Evolutionary conservation across 2,797 vertebrate genomes (phyloP).

Genomic region (Atherinosoma microstoma): DNA sequence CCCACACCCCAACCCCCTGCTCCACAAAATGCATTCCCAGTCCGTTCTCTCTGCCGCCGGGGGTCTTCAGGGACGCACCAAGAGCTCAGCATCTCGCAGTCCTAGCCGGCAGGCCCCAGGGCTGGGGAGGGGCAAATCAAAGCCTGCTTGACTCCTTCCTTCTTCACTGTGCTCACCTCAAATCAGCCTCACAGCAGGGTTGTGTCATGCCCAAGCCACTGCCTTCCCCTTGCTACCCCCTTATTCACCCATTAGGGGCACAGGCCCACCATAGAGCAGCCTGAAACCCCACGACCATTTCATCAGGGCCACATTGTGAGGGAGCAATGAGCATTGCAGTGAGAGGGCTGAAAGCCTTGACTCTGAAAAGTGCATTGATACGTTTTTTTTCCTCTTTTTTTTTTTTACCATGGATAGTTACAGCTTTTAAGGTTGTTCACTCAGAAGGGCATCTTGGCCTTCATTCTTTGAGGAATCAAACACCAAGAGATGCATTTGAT

Average conservation of each 20-base stretch:
- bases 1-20: constrained; percentile 43
- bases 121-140: constrained; percentile 77
- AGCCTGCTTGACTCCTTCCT: constrained; percentile 73
- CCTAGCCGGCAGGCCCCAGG: constrained; percentile 65
- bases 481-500: constrained; percentile 77
- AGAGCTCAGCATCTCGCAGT: constrained; percentile 62
- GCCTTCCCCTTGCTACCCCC: constrained; percentile 66
- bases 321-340: constrained; percentile 71
- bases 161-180: constrained; percentile 75
- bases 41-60: constrained; percentile 66
- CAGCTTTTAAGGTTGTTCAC: constrained; percentile 75
- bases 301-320: constrained; percentile 86
- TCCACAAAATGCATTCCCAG: constrained; percentile 37
- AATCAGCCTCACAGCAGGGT: constrained; percentile 84
- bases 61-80: constrained; percentile 75
- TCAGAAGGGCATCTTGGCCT: constrained; percentile 76
- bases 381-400: constrained; percentile 43
- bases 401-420: constrained; percentile 74
- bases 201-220: constrained; percentile 69
- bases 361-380: constrained; percentile 77
- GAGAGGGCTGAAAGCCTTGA: constrained; percentile 71
- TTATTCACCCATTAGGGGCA: constrained; percentile 75
- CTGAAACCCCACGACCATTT: constrained; percentile 78
- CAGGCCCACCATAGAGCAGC: constrained; percentile 73
- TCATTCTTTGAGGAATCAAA: constrained; percentile 76